These are phyloP conservation scores for Cartodere bifasciata DNA, from an alignment of 2,888 invertebrate genomes.

Conservation along the genomic window DNA sequence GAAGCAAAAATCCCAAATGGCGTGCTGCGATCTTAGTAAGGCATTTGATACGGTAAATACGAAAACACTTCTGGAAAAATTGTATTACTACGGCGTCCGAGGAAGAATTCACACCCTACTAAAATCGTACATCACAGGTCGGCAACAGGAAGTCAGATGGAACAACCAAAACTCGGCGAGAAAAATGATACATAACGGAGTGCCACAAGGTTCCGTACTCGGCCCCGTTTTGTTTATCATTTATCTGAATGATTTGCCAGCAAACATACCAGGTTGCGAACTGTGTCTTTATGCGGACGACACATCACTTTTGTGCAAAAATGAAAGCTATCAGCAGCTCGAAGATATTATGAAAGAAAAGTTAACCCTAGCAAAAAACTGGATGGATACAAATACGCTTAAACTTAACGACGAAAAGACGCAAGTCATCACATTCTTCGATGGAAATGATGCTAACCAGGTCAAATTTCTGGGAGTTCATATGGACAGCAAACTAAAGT, in stretches of 20 bases:
- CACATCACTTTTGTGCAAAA: background rate
- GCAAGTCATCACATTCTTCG: background rate
- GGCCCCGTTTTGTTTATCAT: background rate
- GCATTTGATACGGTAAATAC: slow-evolving; percentile 3
- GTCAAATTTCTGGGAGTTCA: slow-evolving; percentile 1
- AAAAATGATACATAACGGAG: background rate
- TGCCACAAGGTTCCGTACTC: slow-evolving; percentile 2
- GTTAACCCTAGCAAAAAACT: background rate
- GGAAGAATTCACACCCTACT: background rate
- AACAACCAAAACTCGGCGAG: background rate
- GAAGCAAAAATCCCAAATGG: background rate
- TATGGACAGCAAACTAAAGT: slow-evolving; percentile 1
- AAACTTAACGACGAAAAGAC: slow-evolving; percentile 1
- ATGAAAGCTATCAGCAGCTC: background rate
- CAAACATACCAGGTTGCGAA: background rate
- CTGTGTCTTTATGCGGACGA: slow-evolving; percentile 3
- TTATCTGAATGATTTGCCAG: slow-evolving; percentile 4
- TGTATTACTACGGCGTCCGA: slow-evolving; percentile 1
- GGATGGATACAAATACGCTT: background rate
- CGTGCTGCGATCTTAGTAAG: slow-evolving; percentile 2
- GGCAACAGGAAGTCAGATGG: background rate
- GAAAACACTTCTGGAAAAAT: slow-evolving; percentile 1
- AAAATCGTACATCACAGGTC: background rate
- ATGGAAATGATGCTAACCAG: too few species aligned
- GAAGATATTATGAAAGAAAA: background rate